Conservation (phyloP, 1,140 invertebrate genomes). For the Hydropsyche tenuis region DNA sequence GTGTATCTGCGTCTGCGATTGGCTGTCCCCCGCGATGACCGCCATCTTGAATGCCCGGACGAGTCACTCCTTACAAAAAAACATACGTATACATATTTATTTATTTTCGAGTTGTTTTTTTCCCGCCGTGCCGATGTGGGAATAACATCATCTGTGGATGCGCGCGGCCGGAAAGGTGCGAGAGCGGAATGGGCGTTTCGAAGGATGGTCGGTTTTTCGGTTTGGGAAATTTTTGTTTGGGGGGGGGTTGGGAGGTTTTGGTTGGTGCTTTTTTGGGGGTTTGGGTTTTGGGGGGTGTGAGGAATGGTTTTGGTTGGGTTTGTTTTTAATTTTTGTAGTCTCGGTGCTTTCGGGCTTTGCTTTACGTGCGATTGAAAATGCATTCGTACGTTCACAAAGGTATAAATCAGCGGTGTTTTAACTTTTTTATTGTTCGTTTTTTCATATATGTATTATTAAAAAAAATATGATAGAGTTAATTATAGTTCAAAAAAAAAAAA, state of each 20-base stretch:
- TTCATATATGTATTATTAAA: too few relatives aligned
- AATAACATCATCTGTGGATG: constrained; percentile 38
- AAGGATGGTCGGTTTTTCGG: too few relatives aligned
- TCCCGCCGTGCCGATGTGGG: constrained; percentile 20
- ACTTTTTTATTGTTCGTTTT: not conserved
- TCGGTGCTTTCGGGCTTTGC: not conserved
- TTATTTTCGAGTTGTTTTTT: not conserved
- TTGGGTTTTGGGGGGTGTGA: too few relatives aligned
- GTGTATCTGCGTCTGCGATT: constrained; percentile 20
- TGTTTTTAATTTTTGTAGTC: not conserved
- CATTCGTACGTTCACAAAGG: not conserved
- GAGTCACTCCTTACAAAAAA: constrained; percentile 39
- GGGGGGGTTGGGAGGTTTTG: too few relatives aligned
- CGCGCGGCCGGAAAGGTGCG: not conserved
- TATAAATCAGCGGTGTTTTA: not conserved
- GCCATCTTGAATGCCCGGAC: constrained; percentile 37
- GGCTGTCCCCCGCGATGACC: constrained; percentile 27
- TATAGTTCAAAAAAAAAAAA: too few relatives aligned
- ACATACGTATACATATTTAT: constrained; percentile 10
- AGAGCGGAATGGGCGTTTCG: too few relatives aligned
- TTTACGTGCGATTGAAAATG: constrained; percentile 25
- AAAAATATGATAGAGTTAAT: too few relatives aligned
- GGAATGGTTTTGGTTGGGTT: too few relatives aligned
- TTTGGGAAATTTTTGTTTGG: too few relatives aligned
- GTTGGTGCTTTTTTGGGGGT: too few relatives aligned